phyloP scores from a whole-genome alignment of 2,888 invertebrate species.

The Zhuqinia jingwanae region DNA sequence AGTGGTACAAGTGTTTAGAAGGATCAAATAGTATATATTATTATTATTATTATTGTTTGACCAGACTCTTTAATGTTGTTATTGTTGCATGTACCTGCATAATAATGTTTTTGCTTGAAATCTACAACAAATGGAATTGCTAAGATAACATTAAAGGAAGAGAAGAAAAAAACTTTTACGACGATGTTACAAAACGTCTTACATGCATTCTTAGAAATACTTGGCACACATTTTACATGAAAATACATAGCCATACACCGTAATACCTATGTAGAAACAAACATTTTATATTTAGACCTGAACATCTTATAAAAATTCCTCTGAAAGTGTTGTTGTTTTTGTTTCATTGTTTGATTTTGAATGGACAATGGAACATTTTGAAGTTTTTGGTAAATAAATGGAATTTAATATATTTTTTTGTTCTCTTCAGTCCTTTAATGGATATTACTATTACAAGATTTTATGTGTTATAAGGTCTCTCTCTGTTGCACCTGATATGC shows the following conservation, averaged over 20 bases:
- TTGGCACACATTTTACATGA: constrained; percentile 29
- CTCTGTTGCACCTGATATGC: constrained; percentile 36
- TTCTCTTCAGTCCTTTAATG: constrained; percentile 69
- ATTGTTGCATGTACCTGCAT: constrained; percentile 56
- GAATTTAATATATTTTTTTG: constrained; percentile 47
- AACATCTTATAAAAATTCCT: constrained; percentile 22
- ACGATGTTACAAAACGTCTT: constrained; percentile 22
- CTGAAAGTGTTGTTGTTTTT: constrained; percentile 37
- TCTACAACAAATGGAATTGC: constrained; percentile 23
- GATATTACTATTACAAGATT: constrained; percentile 22
- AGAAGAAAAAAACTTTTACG: constrained; percentile 34
- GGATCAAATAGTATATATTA: constrained; percentile 70
- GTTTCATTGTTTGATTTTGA: constrained; percentile 52
- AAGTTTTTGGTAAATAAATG: constrained; percentile 42
- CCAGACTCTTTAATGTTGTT: constrained; percentile 26
- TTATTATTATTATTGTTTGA: constrained; percentile 54
- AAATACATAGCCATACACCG: too few relatives aligned
- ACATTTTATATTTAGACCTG: constrained; percentile 17
- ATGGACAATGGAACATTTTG: constrained; percentile 56
- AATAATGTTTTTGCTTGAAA: constrained; percentile 48
- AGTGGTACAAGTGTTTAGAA: constrained; percentile 41
- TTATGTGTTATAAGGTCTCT: constrained; percentile 7
- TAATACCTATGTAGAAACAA: too few relatives aligned
- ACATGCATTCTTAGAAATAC: constrained; percentile 37
- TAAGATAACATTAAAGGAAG: constrained; percentile 18